Evolutionary conservation across 1,140 invertebrate genomes (phyloP), one percentile per base, ranked within the genome.

Genomic region (Galleria mellonella): DNA sequence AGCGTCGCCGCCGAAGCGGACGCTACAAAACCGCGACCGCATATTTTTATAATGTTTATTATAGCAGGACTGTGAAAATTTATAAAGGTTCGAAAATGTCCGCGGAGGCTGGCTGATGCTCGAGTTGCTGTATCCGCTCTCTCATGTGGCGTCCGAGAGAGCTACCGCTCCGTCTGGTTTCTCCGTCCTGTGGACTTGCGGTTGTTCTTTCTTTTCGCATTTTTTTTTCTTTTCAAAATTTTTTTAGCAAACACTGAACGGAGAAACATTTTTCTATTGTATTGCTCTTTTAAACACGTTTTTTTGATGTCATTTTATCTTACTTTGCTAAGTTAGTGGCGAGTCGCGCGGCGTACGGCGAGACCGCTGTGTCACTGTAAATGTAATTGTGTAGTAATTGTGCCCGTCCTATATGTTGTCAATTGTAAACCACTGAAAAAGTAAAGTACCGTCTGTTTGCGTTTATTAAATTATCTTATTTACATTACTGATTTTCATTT

Each of bases 51-150:
- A 72, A 72, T 78, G 55, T 78, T 83, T 51, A 78, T 60, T 83
- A 83, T 83, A 43, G 78, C 78, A 83, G 78, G 66, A 70, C 59
- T 67, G 57, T 53, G 63, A 70, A 79, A 72, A 72, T 66, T 65
- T 54, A 35, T 78, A 83, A 71, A 75, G 71, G 65, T 78, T 71
- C 52, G 76, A 83, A 81, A 83, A 83, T 76, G 72, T 75, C 74
- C 65, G 71, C 68, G 42, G 61, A 66, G 56, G 68, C 61, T 51
- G 59, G 47, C 41, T 57, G 67, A 60, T 60, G 62, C 59, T 62
- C 35, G 41, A 35, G 32, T 48, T 29, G 46, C 27, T 37, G 9
- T 17, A 29, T 42, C 40, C 17, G 32, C 35, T 31, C 31, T 39
- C 37, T 33, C 31, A 41, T 42, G 14, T 17, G 17, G 14, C 23